Conservation (phyloP, 2,113 vertebrate species). For the Peucedramus taeniatus region DNA sequence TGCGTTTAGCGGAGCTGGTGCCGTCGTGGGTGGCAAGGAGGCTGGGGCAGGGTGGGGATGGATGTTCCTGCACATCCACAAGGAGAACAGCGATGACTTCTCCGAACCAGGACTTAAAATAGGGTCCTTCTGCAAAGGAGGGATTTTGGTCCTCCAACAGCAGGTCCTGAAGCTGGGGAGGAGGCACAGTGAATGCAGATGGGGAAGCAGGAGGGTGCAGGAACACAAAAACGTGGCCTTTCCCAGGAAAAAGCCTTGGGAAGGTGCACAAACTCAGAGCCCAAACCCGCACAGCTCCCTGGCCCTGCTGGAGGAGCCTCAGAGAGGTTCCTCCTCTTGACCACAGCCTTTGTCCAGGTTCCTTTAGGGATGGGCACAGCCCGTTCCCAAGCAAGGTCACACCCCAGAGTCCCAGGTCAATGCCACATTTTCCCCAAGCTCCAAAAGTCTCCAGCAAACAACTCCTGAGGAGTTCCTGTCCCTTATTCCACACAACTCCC, state of each 20-base stretch:
- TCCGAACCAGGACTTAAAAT: neutral
- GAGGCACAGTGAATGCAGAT: neutral
- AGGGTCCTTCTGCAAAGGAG: neutral
- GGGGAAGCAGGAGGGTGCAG: neutral
- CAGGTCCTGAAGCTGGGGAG: neutral
- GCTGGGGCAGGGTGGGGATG: neutral
- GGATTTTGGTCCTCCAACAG: neutral
- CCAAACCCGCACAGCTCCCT: neutral
- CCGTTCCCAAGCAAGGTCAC: neutral
- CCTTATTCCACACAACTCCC: neutral
- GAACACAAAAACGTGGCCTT: rapidly evolving
- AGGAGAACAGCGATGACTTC: neutral
- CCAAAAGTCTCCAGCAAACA: neutral
- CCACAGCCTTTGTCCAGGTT: neutral
- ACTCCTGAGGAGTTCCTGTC: neutral
- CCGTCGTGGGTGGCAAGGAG: rapidly evolving
- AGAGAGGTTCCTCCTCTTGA: neutral
- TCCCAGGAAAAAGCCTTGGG: neutral
- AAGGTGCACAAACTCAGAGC: neutral
- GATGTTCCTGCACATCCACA: neutral
- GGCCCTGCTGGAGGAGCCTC: neutral
- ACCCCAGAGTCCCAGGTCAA: neutral
- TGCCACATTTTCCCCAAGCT: neutral
- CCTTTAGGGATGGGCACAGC: neutral
- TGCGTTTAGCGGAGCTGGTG: neutral